Percentiles rank a stretch among this genome's conserved stretches.
These are phyloP conservation scores for Resseliella maxima DNA, from an alignment of 2,888 invertebrate species.

Conservation along the genomic window DNA sequence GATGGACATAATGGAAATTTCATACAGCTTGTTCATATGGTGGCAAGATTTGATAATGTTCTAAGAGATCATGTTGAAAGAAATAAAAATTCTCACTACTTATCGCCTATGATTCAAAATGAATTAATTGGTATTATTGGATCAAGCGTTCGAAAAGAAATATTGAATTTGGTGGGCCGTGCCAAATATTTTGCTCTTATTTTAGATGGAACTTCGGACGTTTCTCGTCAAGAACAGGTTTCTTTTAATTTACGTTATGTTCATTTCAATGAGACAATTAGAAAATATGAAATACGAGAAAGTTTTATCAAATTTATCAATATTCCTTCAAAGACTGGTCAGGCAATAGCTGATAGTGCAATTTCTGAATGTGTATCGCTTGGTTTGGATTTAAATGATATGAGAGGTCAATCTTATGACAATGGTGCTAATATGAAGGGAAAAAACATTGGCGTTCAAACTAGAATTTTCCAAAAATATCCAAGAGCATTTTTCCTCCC, in stretches of 20 bases:
- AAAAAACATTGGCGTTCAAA: neutral
- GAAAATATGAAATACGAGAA: neutral
- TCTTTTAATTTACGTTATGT: neutral
- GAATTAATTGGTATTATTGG: neutral
- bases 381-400: neutral
- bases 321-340: neutral
- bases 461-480: no score
- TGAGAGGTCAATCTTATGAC: neutral
- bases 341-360: neutral
- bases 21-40: neutral
- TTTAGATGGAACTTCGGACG: neutral
- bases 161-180: neutral
- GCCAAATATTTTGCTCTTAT: neutral
- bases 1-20: neutral
- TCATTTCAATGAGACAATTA: neutral
- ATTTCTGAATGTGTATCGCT: neutral
- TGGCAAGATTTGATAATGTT: neutral
- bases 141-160: neutral
- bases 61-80: neutral
- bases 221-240: neutral
- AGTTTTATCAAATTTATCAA: neutral
- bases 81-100: neutral
- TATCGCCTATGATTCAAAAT: neutral
- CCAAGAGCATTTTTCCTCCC: no score
- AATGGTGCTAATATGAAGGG: neutral